Evolutionary conservation across 1,140 invertebrate species (phyloP).

Genomic region (Venustaconcha ellipsiformis): DNA sequence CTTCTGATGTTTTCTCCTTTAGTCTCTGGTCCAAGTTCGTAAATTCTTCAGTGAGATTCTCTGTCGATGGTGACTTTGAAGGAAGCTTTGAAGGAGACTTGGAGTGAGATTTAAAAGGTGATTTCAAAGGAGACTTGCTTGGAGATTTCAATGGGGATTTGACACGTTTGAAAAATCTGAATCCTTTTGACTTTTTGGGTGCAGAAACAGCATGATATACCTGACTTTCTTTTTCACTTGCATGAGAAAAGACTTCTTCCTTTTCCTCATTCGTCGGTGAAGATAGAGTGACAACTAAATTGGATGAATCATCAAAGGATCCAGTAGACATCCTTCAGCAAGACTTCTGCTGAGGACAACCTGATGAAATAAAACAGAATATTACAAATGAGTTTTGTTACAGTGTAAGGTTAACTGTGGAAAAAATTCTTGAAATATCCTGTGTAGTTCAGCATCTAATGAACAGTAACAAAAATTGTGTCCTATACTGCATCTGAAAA

Average conservation of each 20-base stretch:
- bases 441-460: too few relatives aligned
- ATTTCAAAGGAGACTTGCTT: slow-evolving; percentile 28
- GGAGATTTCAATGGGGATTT: slow-evolving; percentile 33
- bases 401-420: too few relatives aligned
- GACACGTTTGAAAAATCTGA: slow-evolving; percentile 22
- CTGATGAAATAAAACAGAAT: slow-evolving; percentile 2
- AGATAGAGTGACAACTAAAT: slow-evolving; percentile 54
- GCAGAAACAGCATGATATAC: slow-evolving; percentile 15
- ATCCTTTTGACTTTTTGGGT: slow-evolving; percentile 19
- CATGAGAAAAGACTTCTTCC: slow-evolving; percentile 34
- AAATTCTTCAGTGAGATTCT: slow-evolving; percentile 49
- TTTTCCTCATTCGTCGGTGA: slow-evolving; percentile 44
- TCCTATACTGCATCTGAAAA: too few relatives aligned
- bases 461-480: too few relatives aligned
- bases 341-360: slow-evolving; percentile 19
- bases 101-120: slow-evolving; percentile 24
- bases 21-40: slow-evolving; percentile 41
- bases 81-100: slow-evolving; percentile 52
- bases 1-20: slow-evolving; percentile 65
- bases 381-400: neutral
- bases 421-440: too few relatives aligned
- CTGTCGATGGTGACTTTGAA: slow-evolving; percentile 46
- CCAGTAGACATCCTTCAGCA: slow-evolving; percentile 59
- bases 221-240: slow-evolving; percentile 2
- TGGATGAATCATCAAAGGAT: slow-evolving; percentile 63